Evolutionary conservation across 2,797 vertebrate genomes (phyloP).

Genomic region (Ceryle rudis): DNA sequence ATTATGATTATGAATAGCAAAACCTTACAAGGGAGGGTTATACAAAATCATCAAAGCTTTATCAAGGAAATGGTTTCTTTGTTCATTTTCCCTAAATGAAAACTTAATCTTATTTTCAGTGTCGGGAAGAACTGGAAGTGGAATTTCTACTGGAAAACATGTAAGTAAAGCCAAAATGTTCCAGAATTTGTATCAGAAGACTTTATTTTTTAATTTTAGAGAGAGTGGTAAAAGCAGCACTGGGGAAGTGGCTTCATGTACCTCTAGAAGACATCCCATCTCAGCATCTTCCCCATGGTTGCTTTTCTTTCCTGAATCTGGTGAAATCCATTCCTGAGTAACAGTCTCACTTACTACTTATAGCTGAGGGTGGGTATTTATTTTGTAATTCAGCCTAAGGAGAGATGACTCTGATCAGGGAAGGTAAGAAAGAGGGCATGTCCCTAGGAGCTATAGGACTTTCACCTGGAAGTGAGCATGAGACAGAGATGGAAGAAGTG

Average conservation of each 20-base stretch:
- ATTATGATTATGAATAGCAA: background rate
- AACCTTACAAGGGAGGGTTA: background rate
- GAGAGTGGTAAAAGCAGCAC: background rate
- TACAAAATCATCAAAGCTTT: background rate
- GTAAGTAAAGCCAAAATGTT: slow-evolving; percentile 68
- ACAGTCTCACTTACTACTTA: background rate
- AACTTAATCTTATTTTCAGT: slow-evolving; percentile 62
- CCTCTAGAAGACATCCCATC: background rate
- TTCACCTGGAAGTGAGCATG: background rate
- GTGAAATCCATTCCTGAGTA: background rate
- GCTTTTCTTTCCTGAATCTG: background rate
- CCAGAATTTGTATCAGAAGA: background rate
- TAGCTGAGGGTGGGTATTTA: background rate
- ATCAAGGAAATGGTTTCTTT: background rate
- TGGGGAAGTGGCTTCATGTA: background rate
- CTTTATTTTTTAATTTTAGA: background rate
- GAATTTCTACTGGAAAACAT: slow-evolving; percentile 80
- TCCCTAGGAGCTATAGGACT: background rate
- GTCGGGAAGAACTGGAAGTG: slow-evolving; percentile 77
- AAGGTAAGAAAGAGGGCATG: background rate
- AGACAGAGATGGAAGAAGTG: background rate
- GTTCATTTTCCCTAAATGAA: background rate
- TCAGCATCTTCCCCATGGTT: background rate
- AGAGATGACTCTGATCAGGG: background rate
- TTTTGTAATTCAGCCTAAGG: background rate